Conservation (phyloP, 2,113 vertebrate genomes). For the Ophthalmolycus amberensis region DNA sequence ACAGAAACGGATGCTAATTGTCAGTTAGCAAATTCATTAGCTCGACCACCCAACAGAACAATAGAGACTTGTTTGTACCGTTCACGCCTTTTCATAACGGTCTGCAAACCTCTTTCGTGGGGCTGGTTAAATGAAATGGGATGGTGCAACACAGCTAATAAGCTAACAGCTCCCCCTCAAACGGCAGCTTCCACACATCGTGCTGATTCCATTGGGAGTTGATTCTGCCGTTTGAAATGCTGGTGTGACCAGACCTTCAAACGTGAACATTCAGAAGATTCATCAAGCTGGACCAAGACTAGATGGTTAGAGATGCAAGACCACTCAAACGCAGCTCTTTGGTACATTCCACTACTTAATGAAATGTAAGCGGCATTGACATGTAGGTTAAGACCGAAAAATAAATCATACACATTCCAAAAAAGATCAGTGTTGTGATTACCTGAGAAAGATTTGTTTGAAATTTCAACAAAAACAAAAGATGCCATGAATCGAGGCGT, state of each 20-base stretch:
- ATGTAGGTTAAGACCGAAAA: conserved; percentile 7
- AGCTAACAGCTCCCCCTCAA: not conserved
- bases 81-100: not conserved
- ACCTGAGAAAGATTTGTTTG: conserved; percentile 71
- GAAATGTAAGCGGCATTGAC: conserved; percentile 22
- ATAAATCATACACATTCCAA: not conserved
- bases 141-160: not conserved
- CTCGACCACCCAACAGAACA: not conserved
- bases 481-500: conserved; percentile 45
- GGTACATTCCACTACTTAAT: conserved; percentile 44
- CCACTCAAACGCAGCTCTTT: conserved; percentile 56
- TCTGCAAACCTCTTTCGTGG: not conserved
- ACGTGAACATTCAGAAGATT: conserved; percentile 4
- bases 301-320: not conserved
- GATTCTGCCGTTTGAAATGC: not conserved
- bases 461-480: not conserved
- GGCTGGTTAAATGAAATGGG: not conserved
- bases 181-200: too few species aligned
- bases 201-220: not conserved
- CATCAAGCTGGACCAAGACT: not conserved
- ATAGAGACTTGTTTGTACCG: not conserved
- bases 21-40: not conserved
- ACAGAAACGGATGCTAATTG: not conserved
- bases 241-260: not conserved
- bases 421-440: conserved; percentile 41